Conservation (phyloP, 2,113 vertebrate species). For the Erpornis zantholeuca region DNA sequence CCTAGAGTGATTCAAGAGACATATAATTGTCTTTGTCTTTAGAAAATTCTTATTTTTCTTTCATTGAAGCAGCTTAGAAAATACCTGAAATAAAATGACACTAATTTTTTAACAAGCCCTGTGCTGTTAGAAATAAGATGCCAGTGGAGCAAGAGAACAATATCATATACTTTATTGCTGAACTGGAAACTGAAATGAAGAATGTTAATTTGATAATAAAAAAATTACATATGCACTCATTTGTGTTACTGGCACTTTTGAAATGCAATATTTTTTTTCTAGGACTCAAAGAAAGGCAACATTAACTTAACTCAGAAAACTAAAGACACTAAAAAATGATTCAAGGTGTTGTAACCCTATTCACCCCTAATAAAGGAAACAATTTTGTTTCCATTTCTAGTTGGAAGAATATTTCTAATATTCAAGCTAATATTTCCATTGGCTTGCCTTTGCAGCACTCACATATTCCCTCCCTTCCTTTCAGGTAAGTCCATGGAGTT, state of each 20-base stretch:
- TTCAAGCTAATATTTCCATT: too few species aligned
- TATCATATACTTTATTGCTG: neutral
- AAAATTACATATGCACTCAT: neutral
- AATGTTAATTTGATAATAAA: neutral
- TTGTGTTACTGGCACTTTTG: neutral
- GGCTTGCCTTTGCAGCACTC: too few species aligned
- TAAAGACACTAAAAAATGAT: neutral
- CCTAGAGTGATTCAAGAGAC: neutral
- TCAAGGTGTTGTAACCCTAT: neutral
- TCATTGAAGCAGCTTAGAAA: neutral
- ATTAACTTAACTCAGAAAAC: neutral
- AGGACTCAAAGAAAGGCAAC: neutral
- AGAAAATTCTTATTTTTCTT: neutral
- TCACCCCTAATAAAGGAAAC: too few species aligned
- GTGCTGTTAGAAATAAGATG: neutral
- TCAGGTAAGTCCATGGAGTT: too few species aligned
- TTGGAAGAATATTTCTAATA: too few species aligned
- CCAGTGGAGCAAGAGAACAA: neutral
- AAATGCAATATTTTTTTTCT: neutral
- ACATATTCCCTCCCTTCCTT: too few species aligned
- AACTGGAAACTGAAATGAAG: neutral
- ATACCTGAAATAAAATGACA: neutral
- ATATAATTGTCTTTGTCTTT: neutral
- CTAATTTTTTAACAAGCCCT: neutral
- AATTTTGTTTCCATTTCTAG: too few species aligned